Evolutionary conservation across 2,888 invertebrate genomes (phyloP).

Genomic region (Cephus nigrinus): DNA sequence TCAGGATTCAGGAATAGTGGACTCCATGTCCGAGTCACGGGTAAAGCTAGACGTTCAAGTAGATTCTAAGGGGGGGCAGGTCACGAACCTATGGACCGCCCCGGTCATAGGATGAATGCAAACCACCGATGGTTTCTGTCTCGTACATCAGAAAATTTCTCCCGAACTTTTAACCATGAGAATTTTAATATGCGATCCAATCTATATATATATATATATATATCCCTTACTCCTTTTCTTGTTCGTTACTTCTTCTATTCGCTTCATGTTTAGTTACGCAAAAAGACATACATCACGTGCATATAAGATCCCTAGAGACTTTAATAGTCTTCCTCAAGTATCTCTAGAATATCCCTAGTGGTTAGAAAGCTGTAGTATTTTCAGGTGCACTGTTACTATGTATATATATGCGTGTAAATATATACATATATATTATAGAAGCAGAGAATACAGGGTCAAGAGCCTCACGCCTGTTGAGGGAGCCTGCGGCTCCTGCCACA

Average conservation of each 20-base stretch:
- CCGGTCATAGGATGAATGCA: conserved; percentile 50
- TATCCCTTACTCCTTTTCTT: not conserved
- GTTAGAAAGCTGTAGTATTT: not conserved
- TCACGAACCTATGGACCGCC: conserved; percentile 51
- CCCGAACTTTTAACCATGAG: conserved; percentile 50
- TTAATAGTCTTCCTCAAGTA: not conserved
- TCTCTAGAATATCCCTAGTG: not conserved
- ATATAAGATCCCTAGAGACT: not conserved
- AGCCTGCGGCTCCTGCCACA: conserved; percentile 57
- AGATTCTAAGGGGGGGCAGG: conserved; percentile 33
- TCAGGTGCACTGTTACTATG: not conserved
- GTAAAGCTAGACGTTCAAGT: conserved; percentile 17
- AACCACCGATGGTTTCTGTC: conserved; percentile 51
- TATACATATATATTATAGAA: not conserved
- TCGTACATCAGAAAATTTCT: conserved; percentile 59
- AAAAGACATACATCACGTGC: not conserved
- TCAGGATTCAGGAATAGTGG: not conserved
- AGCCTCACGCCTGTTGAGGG: conserved; percentile 41
- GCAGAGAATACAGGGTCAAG: conserved; percentile 45
- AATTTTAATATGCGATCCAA: not conserved
- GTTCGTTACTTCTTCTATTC: not conserved
- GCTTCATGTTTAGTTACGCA: not conserved
- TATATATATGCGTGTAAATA: not conserved
- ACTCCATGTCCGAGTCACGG: conserved; percentile 24
- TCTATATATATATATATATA: not conserved